Percentiles rank a stretch among this genome's conserved stretches.
Conservation (phyloP, 2,888 invertebrate species). For the Dusona sp. region DNA sequence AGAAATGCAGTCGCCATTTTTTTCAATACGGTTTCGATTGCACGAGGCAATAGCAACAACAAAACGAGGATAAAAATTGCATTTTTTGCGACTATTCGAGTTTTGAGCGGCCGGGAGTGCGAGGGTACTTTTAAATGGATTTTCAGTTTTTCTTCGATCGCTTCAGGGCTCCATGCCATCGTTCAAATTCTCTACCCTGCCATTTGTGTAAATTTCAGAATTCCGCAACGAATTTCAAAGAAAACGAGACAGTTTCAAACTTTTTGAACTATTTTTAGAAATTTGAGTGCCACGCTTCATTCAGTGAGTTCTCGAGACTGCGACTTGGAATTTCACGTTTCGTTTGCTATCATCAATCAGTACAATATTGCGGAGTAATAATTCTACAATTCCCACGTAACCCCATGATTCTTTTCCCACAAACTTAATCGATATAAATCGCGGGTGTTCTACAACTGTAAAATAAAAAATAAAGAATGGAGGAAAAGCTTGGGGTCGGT, state of each 20-base stretch:
- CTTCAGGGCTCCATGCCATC: no score
- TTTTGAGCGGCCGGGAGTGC: neutral
- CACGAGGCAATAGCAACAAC: neutral
- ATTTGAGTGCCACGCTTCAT: neutral
- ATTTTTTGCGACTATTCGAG: neutral
- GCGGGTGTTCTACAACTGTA: neutral
- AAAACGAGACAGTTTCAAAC: neutral
- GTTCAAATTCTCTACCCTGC: neutral
- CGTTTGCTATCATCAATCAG: neutral
- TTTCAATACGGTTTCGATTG: neutral
- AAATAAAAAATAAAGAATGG: neutral
- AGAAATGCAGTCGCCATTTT: constrained; percentile 28
- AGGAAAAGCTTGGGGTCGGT: neutral
- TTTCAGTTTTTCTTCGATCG: neutral
- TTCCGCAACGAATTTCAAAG: neutral
- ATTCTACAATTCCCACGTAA: neutral
- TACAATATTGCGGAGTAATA: neutral
- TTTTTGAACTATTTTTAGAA: neutral
- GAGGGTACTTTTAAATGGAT: neutral
- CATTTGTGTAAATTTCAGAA: neutral
- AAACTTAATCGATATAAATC: neutral
- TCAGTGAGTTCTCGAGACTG: neutral
- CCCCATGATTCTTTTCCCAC: neutral
- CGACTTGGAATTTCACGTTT: neutral
- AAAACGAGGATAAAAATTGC: neutral